Evolutionary conservation across 2,113 vertebrate species (phyloP).

Genomic region (Ursus arctos): DNA sequence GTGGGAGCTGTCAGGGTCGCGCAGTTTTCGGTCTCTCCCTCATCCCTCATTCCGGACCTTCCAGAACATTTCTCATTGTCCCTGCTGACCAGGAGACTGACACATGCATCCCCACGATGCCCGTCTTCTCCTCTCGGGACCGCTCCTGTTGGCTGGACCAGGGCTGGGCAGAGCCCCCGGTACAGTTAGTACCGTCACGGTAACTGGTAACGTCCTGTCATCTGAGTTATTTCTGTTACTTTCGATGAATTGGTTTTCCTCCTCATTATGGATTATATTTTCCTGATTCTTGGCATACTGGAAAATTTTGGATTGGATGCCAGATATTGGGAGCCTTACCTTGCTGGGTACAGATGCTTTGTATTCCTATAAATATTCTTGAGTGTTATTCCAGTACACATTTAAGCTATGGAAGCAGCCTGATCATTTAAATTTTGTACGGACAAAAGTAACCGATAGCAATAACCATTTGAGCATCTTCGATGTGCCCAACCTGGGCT

Average conservation of each 20-base stretch:
- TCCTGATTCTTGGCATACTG: no score
- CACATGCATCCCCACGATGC: neutral
- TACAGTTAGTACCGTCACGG: rapidly evolving
- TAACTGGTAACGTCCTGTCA: rapidly evolving
- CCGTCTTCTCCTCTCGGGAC: neutral
- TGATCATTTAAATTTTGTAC: neutral
- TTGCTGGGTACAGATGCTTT: rapidly evolving
- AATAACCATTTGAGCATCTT: neutral
- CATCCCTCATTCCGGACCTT: neutral
- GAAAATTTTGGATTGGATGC: neutral
- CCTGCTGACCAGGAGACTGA: neutral
- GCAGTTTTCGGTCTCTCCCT: neutral
- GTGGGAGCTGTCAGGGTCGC: neutral
- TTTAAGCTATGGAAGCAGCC: neutral
- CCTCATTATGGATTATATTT: neutral
- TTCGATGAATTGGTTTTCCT: neutral
- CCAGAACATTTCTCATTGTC: neutral
- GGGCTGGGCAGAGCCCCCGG: no score
- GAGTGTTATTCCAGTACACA: neutral
- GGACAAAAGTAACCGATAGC: neutral
- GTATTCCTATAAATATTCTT: no score
- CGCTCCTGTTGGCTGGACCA: rapidly evolving
- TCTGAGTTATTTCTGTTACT: rapidly evolving
- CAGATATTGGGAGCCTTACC: neutral
- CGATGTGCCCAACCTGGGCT: rapidly evolving